phyloP scores from a whole-genome alignment of 1,140 invertebrate genomes.

The Pachypsylla venusta region DNA sequence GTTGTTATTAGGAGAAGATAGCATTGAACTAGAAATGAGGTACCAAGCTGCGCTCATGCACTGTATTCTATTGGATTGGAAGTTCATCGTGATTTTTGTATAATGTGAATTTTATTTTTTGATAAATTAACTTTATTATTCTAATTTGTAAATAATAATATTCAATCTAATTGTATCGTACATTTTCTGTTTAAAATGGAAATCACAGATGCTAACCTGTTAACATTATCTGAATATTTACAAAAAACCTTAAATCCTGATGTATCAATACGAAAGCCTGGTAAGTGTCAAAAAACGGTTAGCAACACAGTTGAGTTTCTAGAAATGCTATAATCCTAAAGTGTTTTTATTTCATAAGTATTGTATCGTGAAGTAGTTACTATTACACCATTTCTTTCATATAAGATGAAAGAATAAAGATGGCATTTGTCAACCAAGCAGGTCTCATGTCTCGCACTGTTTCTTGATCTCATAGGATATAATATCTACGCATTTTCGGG shows the following conservation, averaged over 20 bases:
- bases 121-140: no score
- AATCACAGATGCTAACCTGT: slow-evolving; percentile 63
- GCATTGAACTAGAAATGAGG: no score
- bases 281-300: slow-evolving; percentile 37
- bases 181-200: slow-evolving; percentile 43
- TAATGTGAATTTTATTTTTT: no score
- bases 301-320: not conserved
- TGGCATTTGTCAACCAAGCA: not conserved
- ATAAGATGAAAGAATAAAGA: not conserved
- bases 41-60: no score
- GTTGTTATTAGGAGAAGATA: no score
- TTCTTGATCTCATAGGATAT: not conserved
- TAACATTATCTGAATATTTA: slow-evolving; percentile 64
- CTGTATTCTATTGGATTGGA: no score
- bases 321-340: slow-evolving; percentile 15
- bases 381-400: not conserved
- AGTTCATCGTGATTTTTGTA: no score
- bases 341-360: not conserved
- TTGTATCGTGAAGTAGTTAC: not conserved
- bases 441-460: not conserved
- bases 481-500: no score
- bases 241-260: slow-evolving; percentile 80
- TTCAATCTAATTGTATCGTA: no score
- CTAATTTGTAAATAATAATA: no score
- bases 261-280: slow-evolving; percentile 58